Conservation (phyloP, 2,113 vertebrate genomes). For the Regulus satrapa region DNA sequence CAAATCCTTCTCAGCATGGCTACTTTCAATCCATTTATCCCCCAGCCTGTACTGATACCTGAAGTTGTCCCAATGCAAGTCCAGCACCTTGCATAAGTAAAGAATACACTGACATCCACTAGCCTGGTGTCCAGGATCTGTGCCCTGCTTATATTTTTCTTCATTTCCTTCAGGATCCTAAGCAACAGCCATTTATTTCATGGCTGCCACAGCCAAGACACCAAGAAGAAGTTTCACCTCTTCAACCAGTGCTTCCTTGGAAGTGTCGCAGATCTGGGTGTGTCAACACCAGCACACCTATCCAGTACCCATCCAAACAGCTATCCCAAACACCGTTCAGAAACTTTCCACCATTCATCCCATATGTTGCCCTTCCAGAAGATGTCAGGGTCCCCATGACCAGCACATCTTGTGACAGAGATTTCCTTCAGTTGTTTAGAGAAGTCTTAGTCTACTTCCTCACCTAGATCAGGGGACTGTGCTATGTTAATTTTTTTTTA, state of each 20-base stretch:
- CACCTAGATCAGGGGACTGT: neutral
- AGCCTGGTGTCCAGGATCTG: neutral
- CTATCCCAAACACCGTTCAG: neutral
- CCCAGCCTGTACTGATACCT: neutral
- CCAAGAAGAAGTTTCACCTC: no score
- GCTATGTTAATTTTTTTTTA: neutral
- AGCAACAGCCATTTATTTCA: neutral
- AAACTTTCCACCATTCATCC: neutral
- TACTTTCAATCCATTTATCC: neutral
- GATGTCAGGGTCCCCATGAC: rapidly evolving
- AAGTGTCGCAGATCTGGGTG: neutral
- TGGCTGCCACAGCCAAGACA: neutral
- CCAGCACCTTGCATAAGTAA: neutral
- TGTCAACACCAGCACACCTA: neutral
- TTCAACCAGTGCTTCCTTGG: neutral
- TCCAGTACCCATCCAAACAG: neutral
- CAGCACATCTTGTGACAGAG: neutral
- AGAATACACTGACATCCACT: neutral
- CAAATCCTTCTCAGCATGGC: neutral
- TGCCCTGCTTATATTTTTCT: neutral
- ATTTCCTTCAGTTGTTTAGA: neutral
- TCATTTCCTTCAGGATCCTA: neutral
- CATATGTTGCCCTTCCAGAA: neutral
- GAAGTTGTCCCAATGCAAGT: neutral
- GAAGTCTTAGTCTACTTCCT: neutral